Evolutionary conservation across 2,888 invertebrate species (phyloP).

Genomic region (Nomada lathburiana): DNA sequence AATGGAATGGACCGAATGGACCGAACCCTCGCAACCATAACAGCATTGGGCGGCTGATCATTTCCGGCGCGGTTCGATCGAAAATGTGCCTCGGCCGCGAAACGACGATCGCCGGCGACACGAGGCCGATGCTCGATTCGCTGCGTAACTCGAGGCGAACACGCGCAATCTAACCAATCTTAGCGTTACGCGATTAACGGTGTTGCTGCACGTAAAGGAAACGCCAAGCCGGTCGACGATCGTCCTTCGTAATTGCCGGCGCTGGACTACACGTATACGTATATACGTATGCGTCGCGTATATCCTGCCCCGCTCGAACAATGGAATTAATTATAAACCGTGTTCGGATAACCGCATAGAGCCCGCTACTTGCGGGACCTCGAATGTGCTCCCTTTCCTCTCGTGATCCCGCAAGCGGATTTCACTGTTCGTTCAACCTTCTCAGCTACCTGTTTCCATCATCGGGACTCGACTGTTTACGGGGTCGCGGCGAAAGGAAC

Average conservation of each 20-base stretch:
- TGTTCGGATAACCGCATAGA: conserved; percentile 77
- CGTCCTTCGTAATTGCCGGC: conserved; percentile 71
- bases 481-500: background rate
- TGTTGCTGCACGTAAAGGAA: conserved; percentile 72
- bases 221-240: conserved; percentile 63
- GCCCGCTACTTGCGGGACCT: conserved; percentile 75
- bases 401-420: conserved; percentile 16
- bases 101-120: conserved; percentile 22
- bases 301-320: conserved; percentile 72
- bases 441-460: conserved; percentile 37
- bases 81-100: conserved; percentile 45
- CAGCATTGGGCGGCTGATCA: conserved; percentile 36
- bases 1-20: background rate
- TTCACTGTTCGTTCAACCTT: conserved; percentile 21
- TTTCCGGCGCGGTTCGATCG: conserved; percentile 47
- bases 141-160: background rate
- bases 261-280: conserved; percentile 56
- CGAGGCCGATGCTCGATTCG: conserved; percentile 24
- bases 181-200: conserved; percentile 75
- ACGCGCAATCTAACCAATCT: background rate
- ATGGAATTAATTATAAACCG: conserved; percentile 82
- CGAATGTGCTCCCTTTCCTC: conserved; percentile 8
- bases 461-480: conserved; percentile 30
- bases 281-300: conserved; percentile 18
- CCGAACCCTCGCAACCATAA: conserved; percentile 6